These are phyloP conservation scores for Tinea pellionella DNA, from an alignment of 2,888 invertebrate species.

Conservation along the genomic window DNA sequence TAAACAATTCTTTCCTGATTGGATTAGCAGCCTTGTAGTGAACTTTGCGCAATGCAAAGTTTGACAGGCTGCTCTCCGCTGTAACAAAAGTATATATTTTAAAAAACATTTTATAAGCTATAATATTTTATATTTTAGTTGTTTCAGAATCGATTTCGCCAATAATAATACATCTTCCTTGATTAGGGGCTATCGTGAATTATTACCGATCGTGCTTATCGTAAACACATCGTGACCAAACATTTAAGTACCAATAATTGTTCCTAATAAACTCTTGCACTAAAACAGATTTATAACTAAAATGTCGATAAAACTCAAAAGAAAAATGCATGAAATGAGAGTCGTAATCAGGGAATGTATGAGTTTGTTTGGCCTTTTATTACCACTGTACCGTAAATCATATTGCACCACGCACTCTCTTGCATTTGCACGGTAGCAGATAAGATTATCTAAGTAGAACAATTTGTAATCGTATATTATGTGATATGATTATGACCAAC, in stretches of 20 bases:
- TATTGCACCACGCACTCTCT: background rate
- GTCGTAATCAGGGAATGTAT: too few species aligned
- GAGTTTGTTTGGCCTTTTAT: background rate
- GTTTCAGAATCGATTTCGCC: background rate
- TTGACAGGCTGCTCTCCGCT: slow-evolving; percentile 93
- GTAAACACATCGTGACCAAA: background rate
- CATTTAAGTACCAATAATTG: background rate
- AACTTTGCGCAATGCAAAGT: slow-evolving; percentile 82
- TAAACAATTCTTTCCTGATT: slow-evolving; percentile 80
- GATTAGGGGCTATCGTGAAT: background rate
- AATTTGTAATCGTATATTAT: background rate
- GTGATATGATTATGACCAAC: too few species aligned
- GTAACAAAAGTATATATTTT: slow-evolving; percentile 71
- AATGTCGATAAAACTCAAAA: too few species aligned
- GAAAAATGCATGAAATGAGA: too few species aligned
- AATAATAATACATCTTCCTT: background rate
- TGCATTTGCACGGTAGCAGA: background rate
- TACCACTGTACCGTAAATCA: background rate
- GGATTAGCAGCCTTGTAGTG: slow-evolving; percentile 80
- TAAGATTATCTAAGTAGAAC: background rate
- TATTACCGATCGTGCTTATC: slow-evolving; percentile 9
- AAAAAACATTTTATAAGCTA: slow-evolving; percentile 17
- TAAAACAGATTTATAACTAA: too few species aligned
- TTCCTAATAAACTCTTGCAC: too few species aligned
- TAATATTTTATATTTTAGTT: too few species aligned